Base-by-base conservation (phyloP, 2,797 vertebrate genomes). In the Allobates femoralis region DNA sequence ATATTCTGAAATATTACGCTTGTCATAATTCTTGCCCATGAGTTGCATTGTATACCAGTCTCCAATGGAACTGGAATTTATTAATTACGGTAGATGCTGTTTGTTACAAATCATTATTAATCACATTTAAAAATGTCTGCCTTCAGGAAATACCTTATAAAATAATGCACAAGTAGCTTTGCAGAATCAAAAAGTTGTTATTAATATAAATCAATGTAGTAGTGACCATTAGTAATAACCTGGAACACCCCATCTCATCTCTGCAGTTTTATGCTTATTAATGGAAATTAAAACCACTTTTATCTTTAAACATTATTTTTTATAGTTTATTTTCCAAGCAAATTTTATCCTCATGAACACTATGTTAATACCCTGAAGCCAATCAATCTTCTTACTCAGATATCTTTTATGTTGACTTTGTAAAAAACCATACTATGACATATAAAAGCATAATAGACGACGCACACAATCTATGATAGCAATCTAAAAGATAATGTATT, bases 331-430 rank as follows among this genome's bases (percentile, higher is more conserved):
- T 18, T 32, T 67, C 5, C 30, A 19, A 67, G 34, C 18, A 21
- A 6, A 19, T 32, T 71, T 37, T 74, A 15, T 6, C 69, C 14
- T 73, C 23, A 26, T 26, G 23, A 26, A 16, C 46, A n/a, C 12
- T 74, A 73, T 46, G 37, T n/a, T 73, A 41, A 41, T 71, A 71
- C 19, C 67, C 32, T 41, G 34, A 37, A 41, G 12, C 32, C 67
- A n/a, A 14, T 11, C 69, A 41, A 74, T 74, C 71, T 71, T 71
- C 34, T 46, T 74, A 74, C 37, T 50, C 23, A 15, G 12, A 74
- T 74, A n/a, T 74, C 41, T 74, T 67, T 16, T 19, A 32, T 50
- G 69, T 73, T 41, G 69, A 73, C 69, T 74, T 50, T n/a, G 21
- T 34, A 34, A 37, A 21, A 66, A 12, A 62, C 14, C 69, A 77